These are phyloP conservation scores for Callospermophilus lateralis DNA, from an alignment of 2,113 vertebrate genomes.

Conservation along the genomic window DNA sequence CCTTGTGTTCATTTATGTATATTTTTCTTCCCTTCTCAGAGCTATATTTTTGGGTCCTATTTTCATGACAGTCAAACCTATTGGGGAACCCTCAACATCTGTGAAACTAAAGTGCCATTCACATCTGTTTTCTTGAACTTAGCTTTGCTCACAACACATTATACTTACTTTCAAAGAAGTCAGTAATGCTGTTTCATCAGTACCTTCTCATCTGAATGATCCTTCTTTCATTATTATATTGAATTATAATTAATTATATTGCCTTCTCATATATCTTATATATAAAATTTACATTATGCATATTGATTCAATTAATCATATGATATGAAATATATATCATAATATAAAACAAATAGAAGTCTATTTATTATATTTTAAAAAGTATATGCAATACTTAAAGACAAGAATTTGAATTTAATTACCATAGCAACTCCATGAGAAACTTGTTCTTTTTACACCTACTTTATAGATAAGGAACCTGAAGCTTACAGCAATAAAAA, in stretches of 20 bases:
- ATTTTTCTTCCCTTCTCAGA: background rate
- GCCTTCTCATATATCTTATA: background rate
- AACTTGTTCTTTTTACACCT: background rate
- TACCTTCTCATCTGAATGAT: background rate
- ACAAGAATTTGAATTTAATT: background rate
- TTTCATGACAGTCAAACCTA: background rate
- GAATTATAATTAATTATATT: background rate
- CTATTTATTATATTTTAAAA: background rate
- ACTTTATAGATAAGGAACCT: background rate
- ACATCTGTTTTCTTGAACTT: background rate
- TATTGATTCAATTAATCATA: background rate
- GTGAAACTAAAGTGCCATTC: background rate
- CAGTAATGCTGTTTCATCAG: background rate
- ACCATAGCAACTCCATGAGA: background rate
- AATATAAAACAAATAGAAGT: background rate
- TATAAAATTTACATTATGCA: background rate
- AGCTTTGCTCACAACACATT: background rate
- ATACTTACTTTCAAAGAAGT: constrained; percentile 20
- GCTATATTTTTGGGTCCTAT: background rate
- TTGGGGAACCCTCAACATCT: background rate
- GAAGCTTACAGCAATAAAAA: background rate
- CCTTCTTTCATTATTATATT: background rate
- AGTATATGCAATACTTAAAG: background rate
- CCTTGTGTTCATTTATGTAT: background rate
- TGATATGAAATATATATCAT: background rate